phyloP scores from a whole-genome alignment of 2,888 invertebrate genomes.

The Tetrapedia diversipes region DNA sequence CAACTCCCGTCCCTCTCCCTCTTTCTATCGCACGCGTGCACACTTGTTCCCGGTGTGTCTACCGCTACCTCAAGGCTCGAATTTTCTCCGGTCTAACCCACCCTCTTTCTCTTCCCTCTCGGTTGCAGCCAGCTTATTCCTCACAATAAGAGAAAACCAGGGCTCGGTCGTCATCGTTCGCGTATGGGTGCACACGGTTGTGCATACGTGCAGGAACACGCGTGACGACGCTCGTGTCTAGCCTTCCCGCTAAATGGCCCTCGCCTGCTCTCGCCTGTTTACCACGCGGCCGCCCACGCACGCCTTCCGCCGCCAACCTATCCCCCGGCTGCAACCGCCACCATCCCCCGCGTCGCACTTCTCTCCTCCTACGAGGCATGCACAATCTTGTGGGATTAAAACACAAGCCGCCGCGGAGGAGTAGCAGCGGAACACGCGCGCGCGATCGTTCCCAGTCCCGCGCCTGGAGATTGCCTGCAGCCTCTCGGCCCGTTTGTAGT shows the following conservation, averaged over 20 bases:
- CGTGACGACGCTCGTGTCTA: conserved; percentile 65
- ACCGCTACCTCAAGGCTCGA: conserved; percentile 74
- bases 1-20: neutral
- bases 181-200: conserved; percentile 43
- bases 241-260: conserved; percentile 76
- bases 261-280: conserved; percentile 65
- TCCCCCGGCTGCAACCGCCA: conserved; percentile 20
- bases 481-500: conserved; percentile 66
- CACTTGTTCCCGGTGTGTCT: conserved; percentile 38
- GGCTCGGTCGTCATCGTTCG: conserved; percentile 55
- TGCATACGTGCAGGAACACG: conserved; percentile 53
- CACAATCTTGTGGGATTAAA: conserved; percentile 80
- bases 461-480: conserved; percentile 73
- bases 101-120: conserved; percentile 47
- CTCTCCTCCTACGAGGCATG: conserved; percentile 62
- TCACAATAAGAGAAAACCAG: conserved; percentile 75
- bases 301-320: conserved; percentile 52
- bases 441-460: too few relatives aligned
- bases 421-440: conserved; percentile 61
- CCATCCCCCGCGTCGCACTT: conserved; percentile 17
- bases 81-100: conserved; percentile 70
- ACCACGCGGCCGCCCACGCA: conserved; percentile 59
- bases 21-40: neutral
- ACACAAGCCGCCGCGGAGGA: conserved; percentile 61
- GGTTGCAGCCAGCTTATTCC: conserved; percentile 72